phyloP scores from a whole-genome alignment of 2,797 vertebrate species.

The Syndactyla subalaris region DNA sequence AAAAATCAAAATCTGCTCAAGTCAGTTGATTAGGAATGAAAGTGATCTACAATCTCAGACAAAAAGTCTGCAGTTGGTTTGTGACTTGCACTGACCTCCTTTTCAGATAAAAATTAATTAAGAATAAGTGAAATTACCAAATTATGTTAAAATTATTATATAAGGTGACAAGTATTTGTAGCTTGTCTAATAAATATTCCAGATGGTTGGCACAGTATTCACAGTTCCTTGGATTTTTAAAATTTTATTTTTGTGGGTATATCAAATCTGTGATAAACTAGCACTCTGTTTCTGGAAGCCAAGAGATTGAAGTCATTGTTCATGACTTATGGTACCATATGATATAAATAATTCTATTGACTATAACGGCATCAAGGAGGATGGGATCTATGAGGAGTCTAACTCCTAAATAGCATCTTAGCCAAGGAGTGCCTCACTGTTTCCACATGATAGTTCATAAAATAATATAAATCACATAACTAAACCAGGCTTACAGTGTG shows the following conservation, averaged over 20 bases:
- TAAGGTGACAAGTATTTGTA: background rate
- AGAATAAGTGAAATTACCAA: no score
- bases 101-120: background rate
- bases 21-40: background rate
- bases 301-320: background rate
- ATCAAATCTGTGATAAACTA: background rate
- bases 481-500: background rate
- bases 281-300: background rate
- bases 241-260: background rate
- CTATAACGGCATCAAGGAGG: background rate
- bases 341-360: background rate
- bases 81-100: background rate
- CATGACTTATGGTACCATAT: background rate
- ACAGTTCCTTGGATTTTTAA: background rate
- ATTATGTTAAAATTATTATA: background rate
- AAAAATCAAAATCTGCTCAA: background rate
- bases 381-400: background rate
- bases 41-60: background rate
- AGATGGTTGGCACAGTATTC: background rate
- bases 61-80: background rate
- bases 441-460: background rate
- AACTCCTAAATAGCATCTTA: background rate
- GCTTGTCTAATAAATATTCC: background rate
- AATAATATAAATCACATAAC: background rate
- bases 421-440: background rate